Evolutionary conservation across 1,140 invertebrate genomes (phyloP).

Genomic region (Adoxophyes honmai): DNA sequence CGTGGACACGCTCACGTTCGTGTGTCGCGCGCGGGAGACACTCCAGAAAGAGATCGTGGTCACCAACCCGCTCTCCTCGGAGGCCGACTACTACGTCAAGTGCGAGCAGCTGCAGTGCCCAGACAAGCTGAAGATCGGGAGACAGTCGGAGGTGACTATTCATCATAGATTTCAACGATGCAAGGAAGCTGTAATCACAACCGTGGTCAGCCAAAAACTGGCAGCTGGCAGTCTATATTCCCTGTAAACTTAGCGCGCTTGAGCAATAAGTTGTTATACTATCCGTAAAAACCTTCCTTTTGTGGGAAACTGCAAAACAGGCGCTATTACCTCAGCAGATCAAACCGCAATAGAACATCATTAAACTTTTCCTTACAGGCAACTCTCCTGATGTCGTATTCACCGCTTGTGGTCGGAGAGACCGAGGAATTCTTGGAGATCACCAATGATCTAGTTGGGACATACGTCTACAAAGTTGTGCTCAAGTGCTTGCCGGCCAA

Average conservation of each 20-base stretch:
- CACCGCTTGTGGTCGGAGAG: slow-evolving; percentile 57
- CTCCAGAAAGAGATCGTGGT: slow-evolving; percentile 47
- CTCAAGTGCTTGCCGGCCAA: slow-evolving; percentile 60
- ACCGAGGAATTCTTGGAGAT: slow-evolving; percentile 48
- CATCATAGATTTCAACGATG: too few species aligned
- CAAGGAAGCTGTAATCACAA: too few species aligned
- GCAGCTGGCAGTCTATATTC: too few species aligned
- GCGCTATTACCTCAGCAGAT: too few species aligned
- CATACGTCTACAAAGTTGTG: slow-evolving; percentile 48
- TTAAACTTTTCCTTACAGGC: slow-evolving; percentile 39
- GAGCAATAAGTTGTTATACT: too few species aligned
- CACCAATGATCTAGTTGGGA: slow-evolving; percentile 42
- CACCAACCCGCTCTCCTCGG: slow-evolving; percentile 44
- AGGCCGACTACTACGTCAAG: slow-evolving; percentile 36
- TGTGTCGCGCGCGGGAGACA: slow-evolving; percentile 48
- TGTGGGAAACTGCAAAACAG: too few species aligned
- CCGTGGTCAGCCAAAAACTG: too few species aligned
- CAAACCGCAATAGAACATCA: too few species aligned
- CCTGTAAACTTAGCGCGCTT: too few species aligned
- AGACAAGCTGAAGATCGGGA: slow-evolving; percentile 36
- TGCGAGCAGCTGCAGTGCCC: slow-evolving; percentile 46
- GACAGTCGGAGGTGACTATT: slow-evolving; percentile 50
- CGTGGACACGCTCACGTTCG: slow-evolving; percentile 49
- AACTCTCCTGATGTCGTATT: slow-evolving; percentile 43
- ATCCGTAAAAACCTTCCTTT: too few species aligned